A percentile compares a stretch with the other conserved stretches of the same genome.
Conservation (phyloP, 2,113 vertebrate genomes). For the Burhinus oedicnemus region DNA sequence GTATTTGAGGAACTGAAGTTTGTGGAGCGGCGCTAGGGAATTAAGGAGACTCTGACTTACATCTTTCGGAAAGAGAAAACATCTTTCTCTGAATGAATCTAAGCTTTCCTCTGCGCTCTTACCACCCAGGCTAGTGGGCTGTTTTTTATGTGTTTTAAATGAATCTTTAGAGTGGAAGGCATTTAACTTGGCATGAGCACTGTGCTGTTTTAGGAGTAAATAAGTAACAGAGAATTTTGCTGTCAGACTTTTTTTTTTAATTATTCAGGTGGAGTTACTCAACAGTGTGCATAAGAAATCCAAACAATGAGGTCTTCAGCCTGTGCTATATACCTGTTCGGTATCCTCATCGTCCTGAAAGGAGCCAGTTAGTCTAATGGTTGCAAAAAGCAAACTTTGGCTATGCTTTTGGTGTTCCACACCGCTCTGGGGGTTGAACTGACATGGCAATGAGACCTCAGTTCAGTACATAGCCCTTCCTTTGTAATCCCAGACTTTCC, state of each 20-base stretch:
- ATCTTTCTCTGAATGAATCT: not conserved
- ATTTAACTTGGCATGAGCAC: not conserved
- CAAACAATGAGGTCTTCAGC: not conserved
- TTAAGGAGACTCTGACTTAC: not conserved
- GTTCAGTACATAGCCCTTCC: not conserved
- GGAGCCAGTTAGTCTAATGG: accelerated
- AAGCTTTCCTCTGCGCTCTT: not conserved
- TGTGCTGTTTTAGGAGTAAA: not conserved
- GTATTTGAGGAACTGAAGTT: not conserved
- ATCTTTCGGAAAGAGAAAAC: not conserved
- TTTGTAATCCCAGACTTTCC: not conserved
- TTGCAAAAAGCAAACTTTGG: not conserved
- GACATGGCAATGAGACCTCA: not conserved
- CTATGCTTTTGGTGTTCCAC: not conserved
- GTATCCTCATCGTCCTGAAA: not conserved
- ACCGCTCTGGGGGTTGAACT: not conserved
- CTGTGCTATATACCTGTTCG: not conserved
- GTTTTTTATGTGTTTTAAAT: not conserved
- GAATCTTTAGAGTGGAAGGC: not conserved
- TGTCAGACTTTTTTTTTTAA: not conserved
- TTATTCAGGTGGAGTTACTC: not conserved
- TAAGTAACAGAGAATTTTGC: slow-evolving; percentile 15
- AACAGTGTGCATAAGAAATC: not conserved
- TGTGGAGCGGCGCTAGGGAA: not conserved
- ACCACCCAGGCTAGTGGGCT: not conserved